Conservation (phyloP, 2,888 invertebrate genomes). For the Caenorhabditis wallacei region DNA sequence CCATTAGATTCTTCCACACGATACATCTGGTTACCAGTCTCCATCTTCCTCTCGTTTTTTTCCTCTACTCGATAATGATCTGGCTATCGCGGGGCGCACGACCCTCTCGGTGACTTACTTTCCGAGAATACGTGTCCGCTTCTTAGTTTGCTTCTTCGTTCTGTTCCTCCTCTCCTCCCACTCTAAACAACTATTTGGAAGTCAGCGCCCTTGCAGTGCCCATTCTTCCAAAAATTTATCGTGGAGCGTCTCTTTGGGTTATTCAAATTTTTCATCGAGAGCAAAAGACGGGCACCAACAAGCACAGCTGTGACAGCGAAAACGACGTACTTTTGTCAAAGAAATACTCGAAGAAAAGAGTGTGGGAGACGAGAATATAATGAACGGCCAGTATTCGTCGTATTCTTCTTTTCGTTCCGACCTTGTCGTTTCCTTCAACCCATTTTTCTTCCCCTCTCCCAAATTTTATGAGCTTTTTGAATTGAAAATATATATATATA, state of each 20-base stretch:
- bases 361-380: constrained; percentile 55
- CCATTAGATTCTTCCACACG: constrained; percentile 33
- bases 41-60: constrained; percentile 29
- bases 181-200: constrained; percentile 11
- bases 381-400: constrained; percentile 42
- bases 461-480: constrained; percentile 21
- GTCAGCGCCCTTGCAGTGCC: not conserved
- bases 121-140: constrained; percentile 50
- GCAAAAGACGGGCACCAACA: constrained; percentile 10
- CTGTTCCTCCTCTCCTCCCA: not conserved
- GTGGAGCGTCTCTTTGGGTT: constrained; percentile 30
- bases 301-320: constrained; percentile 61
- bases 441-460: constrained; percentile 10
- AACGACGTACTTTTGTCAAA: constrained; percentile 65
- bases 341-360: constrained; percentile 41
- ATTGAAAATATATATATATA: not conserved
- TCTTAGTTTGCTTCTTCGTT: constrained; percentile 31
- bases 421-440: constrained; percentile 38
- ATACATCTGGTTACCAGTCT: constrained; percentile 49
- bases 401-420: constrained; percentile 5
- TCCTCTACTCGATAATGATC: constrained; percentile 59
- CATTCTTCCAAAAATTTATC: constrained; percentile 28
- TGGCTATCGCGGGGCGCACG: constrained; percentile 51
- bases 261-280: constrained; percentile 61
- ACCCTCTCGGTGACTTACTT: constrained; percentile 59